Evolutionary conservation across 2,113 vertebrate species (phyloP).

Genomic region (Miniopterus natalensis): DNA sequence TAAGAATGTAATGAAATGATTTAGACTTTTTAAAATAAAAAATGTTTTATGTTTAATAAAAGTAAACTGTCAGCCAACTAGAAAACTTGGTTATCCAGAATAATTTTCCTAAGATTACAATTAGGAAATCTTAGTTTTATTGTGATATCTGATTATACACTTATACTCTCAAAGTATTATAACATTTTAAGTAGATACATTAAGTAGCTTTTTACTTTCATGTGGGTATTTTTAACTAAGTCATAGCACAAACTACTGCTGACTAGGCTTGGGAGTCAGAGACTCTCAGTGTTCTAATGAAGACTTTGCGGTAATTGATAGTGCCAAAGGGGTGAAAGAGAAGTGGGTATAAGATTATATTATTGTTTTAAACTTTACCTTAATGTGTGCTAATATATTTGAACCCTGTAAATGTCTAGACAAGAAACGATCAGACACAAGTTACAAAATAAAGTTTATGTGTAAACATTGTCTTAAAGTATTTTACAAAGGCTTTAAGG

Average conservation of each 20-base stretch:
- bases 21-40: constrained; percentile 25
- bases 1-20: constrained; percentile 3
- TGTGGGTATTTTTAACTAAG: constrained; percentile 51
- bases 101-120: constrained; percentile 54
- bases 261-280: neutral
- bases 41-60: constrained; percentile 57
- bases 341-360: constrained; percentile 57
- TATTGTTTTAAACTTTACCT: constrained; percentile 59
- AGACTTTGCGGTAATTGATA: constrained; percentile 55
- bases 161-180: constrained; percentile 9
- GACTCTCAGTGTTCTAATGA: constrained; percentile 23
- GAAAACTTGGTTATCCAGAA: constrained; percentile 62
- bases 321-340: constrained; percentile 33
- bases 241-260: constrained; percentile 29
- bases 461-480: constrained; percentile 62
- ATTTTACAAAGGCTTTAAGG: constrained; percentile 71
- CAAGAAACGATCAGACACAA: constrained; percentile 68
- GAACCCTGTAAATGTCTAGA: constrained; percentile 68
- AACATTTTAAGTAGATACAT: constrained; percentile 40
- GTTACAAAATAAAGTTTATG: constrained; percentile 67
- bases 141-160: constrained; percentile 23
- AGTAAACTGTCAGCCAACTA: neutral
- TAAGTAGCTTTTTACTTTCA: neutral
- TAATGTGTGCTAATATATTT: constrained; percentile 66
- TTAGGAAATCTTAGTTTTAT: constrained; percentile 44